Percentiles rank a stretch among this genome's conserved stretches.
Evolutionary conservation across 2,113 vertebrate genomes (phyloP).

Genomic region (Sardina pilchardus): DNA sequence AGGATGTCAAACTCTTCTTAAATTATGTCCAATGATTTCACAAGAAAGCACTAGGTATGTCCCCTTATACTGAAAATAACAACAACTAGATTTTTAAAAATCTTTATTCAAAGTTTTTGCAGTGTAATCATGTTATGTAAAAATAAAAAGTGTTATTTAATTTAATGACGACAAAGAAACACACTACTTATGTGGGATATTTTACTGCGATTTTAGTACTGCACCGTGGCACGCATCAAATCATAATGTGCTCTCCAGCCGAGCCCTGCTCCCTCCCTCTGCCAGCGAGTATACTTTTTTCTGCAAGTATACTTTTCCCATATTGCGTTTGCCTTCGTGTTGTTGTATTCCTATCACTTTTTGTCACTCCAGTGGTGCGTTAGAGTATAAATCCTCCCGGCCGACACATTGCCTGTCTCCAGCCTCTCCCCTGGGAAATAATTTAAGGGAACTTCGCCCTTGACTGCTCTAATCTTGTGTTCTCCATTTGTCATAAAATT

Average conservation of each 20-base stretch:
- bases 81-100: too few relatives aligned
- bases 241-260: background rate
- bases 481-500: constrained; percentile 38
- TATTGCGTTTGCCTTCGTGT: background rate
- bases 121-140: too few relatives aligned
- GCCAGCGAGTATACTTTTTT: background rate
- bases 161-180: too few relatives aligned
- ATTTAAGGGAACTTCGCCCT: constrained; percentile 31
- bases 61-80: too few relatives aligned
- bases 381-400: constrained; percentile 31
- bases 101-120: too few relatives aligned
- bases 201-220: too few relatives aligned
- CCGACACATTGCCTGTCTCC: constrained; percentile 11
- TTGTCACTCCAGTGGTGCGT: constrained; percentile 27
- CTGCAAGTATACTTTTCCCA: background rate
- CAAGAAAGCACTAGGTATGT: too few relatives aligned
- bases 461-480: constrained; percentile 28
- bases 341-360: constrained; percentile 10
- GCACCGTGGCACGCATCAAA: too few relatives aligned
- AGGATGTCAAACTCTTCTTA: too few relatives aligned
- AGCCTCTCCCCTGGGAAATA: constrained; percentile 22
- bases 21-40: too few relatives aligned
- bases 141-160: too few relatives aligned
- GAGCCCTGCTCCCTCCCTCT: background rate
- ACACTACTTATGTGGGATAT: too few relatives aligned